Evolutionary conservation across 2,797 vertebrate genomes (phyloP), one percentile per base, ranked within the genome.

Genomic region (Borostomias antarcticus): DNA sequence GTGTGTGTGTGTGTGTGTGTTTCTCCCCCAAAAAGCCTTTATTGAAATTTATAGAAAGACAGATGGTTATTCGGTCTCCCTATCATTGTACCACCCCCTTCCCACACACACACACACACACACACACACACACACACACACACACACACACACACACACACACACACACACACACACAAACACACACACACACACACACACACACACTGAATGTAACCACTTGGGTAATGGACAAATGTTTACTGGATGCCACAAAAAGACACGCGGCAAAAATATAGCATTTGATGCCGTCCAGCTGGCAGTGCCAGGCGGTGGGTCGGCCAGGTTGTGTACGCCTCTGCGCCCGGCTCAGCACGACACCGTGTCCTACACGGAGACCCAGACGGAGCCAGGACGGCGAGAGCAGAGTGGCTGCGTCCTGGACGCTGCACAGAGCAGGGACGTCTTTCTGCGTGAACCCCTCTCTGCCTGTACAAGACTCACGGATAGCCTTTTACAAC

Each of bases 401-500:
- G n/a, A n/a, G n/a, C n/a, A n/a, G n/a, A n/a, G n/a, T n/a, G n/a
- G n/a, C n/a, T n/a, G n/a, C n/a, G n/a, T n/a, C n/a, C n/a, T n/a
- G n/a, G n/a, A n/a, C n/a, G n/a, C n/a, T n/a, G n/a, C n/a, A n/a
- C n/a, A n/a, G n/a, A 56, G 29, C 28, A 30, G 17, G 26, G 26
- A 29, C n/a, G n/a, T n/a, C n/a, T n/a, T n/a, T n/a, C n/a, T n/a
- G n/a, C n/a, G n/a, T n/a, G n/a, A n/a, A n/a, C 53, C 29, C 29
- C 29, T 30, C 23, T 25, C 53, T 77, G 79, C 75, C 62, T 53
- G 56, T 51, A 84, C 78, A 72, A 76, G 50, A 64, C 74, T 59
- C 70, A 61, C 64, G 65, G 40, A 70, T 58, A 21, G 50, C 74
- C 60, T 76, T 65, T 69, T 63, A 82, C 65, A 77, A 73, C 86